Evolutionary conservation across 2,113 vertebrate species (phyloP).

Genomic region (Empidonax alnorum): DNA sequence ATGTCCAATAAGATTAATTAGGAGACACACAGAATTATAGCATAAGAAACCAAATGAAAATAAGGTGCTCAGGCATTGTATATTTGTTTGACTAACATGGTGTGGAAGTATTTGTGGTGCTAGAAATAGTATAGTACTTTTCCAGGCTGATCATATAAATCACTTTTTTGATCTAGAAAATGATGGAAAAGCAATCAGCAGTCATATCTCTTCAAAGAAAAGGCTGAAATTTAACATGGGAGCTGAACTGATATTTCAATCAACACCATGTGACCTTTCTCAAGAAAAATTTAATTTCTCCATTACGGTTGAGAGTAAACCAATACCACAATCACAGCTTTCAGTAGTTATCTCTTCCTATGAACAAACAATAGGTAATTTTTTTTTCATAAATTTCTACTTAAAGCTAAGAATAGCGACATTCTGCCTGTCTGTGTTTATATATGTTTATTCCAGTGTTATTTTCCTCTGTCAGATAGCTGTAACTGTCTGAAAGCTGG

Average conservation of each 20-base stretch:
- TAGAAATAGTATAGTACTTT: background rate
- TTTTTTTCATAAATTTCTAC: background rate
- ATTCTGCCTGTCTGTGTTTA: background rate
- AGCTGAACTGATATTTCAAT: slow-evolving; percentile 58
- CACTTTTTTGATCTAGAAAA: slow-evolving; percentile 57
- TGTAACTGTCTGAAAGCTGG: background rate
- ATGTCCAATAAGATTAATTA: background rate
- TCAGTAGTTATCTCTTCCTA: slow-evolving; percentile 82
- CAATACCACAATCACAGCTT: slow-evolving; percentile 77
- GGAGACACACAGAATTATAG: background rate
- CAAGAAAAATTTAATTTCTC: slow-evolving; percentile 79
- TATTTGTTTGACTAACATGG: background rate
- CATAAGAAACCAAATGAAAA: background rate
- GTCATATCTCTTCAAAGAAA: background rate
- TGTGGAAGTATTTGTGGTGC: background rate
- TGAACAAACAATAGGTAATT: slow-evolving; percentile 85
- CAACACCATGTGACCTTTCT: slow-evolving; percentile 78
- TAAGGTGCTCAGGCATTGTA: background rate
- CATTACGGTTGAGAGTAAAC: slow-evolving; percentile 76
- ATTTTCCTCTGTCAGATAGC: background rate
- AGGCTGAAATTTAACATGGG: slow-evolving; percentile 76
- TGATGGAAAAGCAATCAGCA: slow-evolving; percentile 13
- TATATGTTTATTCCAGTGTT: background rate
- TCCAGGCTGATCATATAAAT: background rate
- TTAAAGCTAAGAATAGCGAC: background rate